phyloP scores from a whole-genome alignment of 1,140 invertebrate genomes.

The Leptonema lineaticorne region DNA sequence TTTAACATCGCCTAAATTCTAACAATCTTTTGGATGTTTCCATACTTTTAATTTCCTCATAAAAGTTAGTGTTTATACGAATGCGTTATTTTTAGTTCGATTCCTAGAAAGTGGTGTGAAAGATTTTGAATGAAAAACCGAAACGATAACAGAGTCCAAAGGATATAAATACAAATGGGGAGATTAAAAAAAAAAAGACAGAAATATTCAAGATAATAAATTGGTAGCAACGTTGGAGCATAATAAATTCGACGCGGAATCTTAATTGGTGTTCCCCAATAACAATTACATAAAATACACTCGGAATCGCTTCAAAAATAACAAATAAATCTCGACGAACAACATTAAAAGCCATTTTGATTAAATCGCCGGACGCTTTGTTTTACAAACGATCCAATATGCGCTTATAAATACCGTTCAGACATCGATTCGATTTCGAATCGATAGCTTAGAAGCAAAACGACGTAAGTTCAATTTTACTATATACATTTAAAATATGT shows the following conservation, averaged over 20 bases:
- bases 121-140: no score
- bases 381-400: not conserved
- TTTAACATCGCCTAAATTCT: no score
- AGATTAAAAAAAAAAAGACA: not conserved
- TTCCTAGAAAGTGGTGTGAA: no score
- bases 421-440: no score
- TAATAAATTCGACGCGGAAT: slow-evolving; percentile 4
- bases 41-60: no score
- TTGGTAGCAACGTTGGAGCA: not conserved
- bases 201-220: not conserved
- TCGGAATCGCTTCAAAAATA: slow-evolving; percentile 4
- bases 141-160: no score
- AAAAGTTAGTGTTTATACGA: not conserved
- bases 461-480: no score
- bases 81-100: not conserved
- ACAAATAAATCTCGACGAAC: not conserved
- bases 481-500: no score
- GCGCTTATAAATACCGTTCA: not conserved
- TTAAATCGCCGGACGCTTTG: slow-evolving; percentile 1
- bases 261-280: slow-evolving; percentile 5
- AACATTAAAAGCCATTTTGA: not conserved
- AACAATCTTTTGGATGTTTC: no score
- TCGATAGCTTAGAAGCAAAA: no score
- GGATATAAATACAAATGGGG: no score
- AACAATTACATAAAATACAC: slow-evolving; percentile 13